phyloP scores from a whole-genome alignment of 2,113 vertebrate genomes.

The Elephas maximus region DNA sequence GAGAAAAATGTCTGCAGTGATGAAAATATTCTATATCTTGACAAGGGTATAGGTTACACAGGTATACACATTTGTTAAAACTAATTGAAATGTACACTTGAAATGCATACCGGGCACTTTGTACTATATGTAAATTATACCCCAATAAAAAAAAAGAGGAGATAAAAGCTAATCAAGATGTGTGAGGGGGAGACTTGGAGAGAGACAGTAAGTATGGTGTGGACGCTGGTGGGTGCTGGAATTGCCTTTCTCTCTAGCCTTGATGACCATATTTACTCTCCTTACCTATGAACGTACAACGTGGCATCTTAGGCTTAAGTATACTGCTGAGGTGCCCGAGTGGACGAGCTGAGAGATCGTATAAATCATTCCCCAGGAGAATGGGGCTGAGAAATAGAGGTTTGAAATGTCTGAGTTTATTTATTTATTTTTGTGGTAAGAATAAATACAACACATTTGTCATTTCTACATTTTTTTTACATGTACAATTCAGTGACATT shows the following conservation, averaged over 20 bases:
- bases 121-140: not conserved
- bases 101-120: not conserved
- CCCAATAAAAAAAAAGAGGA: not conserved
- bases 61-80: not conserved
- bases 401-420: too few species aligned
- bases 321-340: not conserved
- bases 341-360: not conserved
- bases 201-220: not conserved
- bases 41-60: not conserved
- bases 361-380: not conserved
- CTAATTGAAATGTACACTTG: not conserved
- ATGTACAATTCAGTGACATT: not conserved
- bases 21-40: not conserved
- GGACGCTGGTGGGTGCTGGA: not conserved
- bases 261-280: not conserved
- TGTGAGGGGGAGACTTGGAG: not conserved
- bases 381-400: not conserved
- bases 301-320: not conserved
- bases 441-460: not conserved
- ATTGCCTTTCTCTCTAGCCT: not conserved
- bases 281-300: not conserved
- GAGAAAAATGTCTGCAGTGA: not conserved
- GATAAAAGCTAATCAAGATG: not conserved
- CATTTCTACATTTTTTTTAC: not conserved
- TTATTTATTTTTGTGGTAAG: too few species aligned